Evolutionary conservation across 2,888 invertebrate species (phyloP).

Genomic region (Holacanthella duospinosa): DNA sequence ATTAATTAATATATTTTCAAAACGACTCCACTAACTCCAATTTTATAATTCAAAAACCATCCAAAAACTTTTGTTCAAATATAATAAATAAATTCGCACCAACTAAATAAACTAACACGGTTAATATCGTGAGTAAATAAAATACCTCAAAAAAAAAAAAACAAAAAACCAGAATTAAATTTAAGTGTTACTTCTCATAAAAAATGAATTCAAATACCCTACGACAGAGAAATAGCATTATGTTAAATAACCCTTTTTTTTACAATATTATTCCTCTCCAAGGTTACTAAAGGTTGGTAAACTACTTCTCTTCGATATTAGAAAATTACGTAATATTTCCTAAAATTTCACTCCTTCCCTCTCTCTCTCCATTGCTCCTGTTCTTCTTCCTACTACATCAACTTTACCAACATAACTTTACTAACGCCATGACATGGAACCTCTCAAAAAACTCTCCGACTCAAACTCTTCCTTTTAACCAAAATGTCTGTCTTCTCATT

Average conservation of each 20-base stretch:
- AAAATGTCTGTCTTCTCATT: neutral
- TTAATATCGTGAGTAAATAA: too few species aligned
- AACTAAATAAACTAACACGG: too few species aligned
- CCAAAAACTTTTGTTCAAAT: too few species aligned
- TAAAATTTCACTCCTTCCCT: neutral
- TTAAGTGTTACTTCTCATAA: neutral
- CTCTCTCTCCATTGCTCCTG: neutral
- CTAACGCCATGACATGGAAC: neutral
- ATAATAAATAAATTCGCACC: too few species aligned
- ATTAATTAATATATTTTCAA: too few species aligned
- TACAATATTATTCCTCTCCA: neutral
- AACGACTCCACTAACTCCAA: too few species aligned
- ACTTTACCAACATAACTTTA: neutral
- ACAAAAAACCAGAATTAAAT: too few species aligned
- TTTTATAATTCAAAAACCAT: too few species aligned
- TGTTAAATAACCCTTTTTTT: neutral
- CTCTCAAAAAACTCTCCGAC: neutral
- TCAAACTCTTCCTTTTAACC: neutral
- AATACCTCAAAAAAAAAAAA: too few species aligned
- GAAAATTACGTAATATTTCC: neutral
- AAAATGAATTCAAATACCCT: neutral
- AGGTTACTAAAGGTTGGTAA: too few species aligned
- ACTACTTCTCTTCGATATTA: neutral
- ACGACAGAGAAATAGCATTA: neutral
- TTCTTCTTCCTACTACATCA: neutral